Conservation (phyloP, 2,797 vertebrate species). For the Euthynnus affinis region DNA sequence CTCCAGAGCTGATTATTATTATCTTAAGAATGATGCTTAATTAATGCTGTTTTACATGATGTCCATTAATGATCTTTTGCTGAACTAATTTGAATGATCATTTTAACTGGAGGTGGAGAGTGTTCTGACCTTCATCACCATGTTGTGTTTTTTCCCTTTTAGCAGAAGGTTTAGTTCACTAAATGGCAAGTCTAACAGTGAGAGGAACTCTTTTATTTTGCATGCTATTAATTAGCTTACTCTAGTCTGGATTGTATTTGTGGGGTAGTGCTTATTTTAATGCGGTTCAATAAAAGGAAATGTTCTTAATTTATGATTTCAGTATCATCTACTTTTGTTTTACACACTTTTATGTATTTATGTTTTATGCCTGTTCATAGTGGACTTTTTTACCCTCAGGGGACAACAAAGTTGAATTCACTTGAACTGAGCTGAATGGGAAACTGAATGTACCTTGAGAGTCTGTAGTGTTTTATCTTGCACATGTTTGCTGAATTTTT, state of each 20-base stretch:
- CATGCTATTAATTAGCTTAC: constrained; percentile 35
- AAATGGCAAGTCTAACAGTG: constrained; percentile 10
- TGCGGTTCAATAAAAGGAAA: constrained; percentile 19
- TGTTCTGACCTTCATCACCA: constrained; percentile 7
- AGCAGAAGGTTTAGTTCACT: constrained; percentile 13
- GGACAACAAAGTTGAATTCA: constrained; percentile 45
- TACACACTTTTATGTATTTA: constrained; percentile 32
- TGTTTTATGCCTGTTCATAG: constrained; percentile 17
- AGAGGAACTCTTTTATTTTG: constrained; percentile 29
- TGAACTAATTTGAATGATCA: constrained; percentile 1
- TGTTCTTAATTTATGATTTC: constrained; percentile 23
- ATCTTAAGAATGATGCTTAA: neutral
- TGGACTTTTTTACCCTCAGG: constrained; percentile 19
- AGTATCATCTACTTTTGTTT: constrained; percentile 31
- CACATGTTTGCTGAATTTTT: constrained; percentile 45
- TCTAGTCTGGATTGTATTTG: neutral
- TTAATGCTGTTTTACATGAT: constrained; percentile 16
- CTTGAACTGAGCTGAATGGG: constrained; percentile 37
- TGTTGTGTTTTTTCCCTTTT: neutral
- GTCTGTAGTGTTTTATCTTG: constrained; percentile 12
- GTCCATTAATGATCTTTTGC: constrained; percentile 17
- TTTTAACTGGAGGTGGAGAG: neutral
- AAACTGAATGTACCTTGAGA: constrained; percentile 60
- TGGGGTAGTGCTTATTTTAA: constrained; percentile 16
- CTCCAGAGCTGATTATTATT: neutral